Evolutionary conservation across 2,888 invertebrate species (phyloP), one percentile per base, ranked within the genome.

Genomic region (Luperina testacea): DNA sequence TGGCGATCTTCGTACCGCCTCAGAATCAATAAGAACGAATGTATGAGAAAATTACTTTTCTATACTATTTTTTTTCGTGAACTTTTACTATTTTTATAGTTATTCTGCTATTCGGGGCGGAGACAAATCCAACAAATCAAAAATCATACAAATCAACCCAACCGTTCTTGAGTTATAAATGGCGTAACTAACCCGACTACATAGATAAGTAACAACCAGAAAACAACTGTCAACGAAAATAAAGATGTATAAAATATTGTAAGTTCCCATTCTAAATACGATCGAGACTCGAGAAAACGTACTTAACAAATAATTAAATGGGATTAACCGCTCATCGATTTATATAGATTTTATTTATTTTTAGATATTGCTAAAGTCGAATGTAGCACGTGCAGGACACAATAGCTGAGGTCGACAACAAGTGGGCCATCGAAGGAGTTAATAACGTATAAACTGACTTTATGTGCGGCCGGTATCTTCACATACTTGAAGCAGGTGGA

Each of bases 391-490:
- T 61, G 24, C 38, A 51, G 27, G 42, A 59, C 27, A 59, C 51
- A 82, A 68, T 82, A 42, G 57, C 42, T 11, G 20, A 15, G 32
- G 27, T 32, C 6, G 48, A 27, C 38, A 48, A 27, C n/a, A 59
- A 59, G 51, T 81, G 15, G 48, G 20, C 42, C 38, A 59, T 67
- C 65, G 65, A 51, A 61, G 11, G n/a, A 67, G 13, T 32, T 51
- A n/a, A 59, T 67, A 42, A 32, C 51, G 8, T 13, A 51, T 61
- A 13, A 59, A 67, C n/a, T 51, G 15, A 32, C 20, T 32, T 59
- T 38, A 27, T n/a, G 20, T 67, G n/a, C 11, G 51, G 27, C 59
- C 42, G 15, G 15, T 57, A 81, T 67, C 53, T 45, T 82, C 42
- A 45, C 15, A 45, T 51, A 53, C 45, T 11, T 20, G 42, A 67